Evolutionary conservation across 2,888 invertebrate genomes (phyloP), one percentile per base, ranked within the genome.

Genomic region (Notodonta dromedarius): DNA sequence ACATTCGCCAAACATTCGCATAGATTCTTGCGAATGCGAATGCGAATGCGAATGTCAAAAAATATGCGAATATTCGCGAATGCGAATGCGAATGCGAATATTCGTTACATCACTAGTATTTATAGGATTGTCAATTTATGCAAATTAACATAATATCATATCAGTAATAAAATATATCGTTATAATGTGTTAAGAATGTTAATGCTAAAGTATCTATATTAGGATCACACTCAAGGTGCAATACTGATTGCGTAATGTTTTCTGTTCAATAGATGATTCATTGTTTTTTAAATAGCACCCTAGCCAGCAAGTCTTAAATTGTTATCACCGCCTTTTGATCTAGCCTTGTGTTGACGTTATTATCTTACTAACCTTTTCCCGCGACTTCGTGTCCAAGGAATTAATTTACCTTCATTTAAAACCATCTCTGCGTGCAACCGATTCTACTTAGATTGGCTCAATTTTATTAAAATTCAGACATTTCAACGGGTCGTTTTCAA

Each of bases 171-270:
- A 50, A 16, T 0, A 0, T 0, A n/a, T n/a, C 0, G 1, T 7
- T 48, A 24, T 62, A 71, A 54, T 61, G 55, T 57, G 16, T 54
- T 57, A 56, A 51, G 56, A 51, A 56, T 53, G 46, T 46, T 56
- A 55, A 39, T 39, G 14, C 7, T 13, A 5, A 9, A n/a, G 40
- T 44, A 42, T 32, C 32, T 12, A 32, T 52, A 32, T 24, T 52
- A 52, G 48, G 13, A 13, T n/a, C n/a, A 8, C n/a, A 48, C 13
- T n/a, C n/a, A 14, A 48, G 9, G 16, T 50, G 16, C 50, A 16
- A 9, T 16, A 16, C 1, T 24, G 24, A 24, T 50, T 50, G 50
- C 50, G 50, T 50, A 50, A 50, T 50, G 50, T 50, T 50, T 50
- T 50, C 7, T 50, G 7, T 16, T 16, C 14, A 50, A 50, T 35